phyloP scores from a whole-genome alignment of 2,113 vertebrate genomes.

The Hyla sarda region DNA sequence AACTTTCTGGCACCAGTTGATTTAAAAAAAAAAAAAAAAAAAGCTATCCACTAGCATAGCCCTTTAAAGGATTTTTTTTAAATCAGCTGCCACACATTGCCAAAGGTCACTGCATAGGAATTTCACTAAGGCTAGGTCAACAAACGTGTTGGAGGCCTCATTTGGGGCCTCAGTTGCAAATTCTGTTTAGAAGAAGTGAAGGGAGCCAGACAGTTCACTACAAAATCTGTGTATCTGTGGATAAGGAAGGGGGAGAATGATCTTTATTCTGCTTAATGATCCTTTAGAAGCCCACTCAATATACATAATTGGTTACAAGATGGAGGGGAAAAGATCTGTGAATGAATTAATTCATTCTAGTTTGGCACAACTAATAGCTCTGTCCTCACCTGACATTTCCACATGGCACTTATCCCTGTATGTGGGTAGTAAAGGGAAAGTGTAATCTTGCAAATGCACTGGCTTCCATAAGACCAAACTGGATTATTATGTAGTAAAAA shows the following conservation, averaged over 20 bases:
- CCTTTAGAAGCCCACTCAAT: not conserved
- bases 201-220: no score
- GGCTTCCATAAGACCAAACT: not conserved
- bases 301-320: not conserved
- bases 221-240: not conserved
- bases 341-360: not conserved
- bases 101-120: no score
- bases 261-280: not conserved
- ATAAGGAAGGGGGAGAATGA: no score
- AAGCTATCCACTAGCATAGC: no score
- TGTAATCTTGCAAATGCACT: not conserved
- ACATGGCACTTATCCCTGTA: not conserved
- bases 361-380: not conserved
- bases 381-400: not conserved
- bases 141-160: no score
- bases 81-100: no score
- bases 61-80: no score
- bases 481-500: conserved; percentile 37
- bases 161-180: no score
- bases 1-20: no score
- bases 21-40: no score
- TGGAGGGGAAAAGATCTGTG: not conserved
- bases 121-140: no score
- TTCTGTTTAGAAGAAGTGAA: no score
- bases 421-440: conserved; percentile 6